Conservation (phyloP, 2,888 invertebrate genomes). For the Mesodorylaimus sp. region DNA sequence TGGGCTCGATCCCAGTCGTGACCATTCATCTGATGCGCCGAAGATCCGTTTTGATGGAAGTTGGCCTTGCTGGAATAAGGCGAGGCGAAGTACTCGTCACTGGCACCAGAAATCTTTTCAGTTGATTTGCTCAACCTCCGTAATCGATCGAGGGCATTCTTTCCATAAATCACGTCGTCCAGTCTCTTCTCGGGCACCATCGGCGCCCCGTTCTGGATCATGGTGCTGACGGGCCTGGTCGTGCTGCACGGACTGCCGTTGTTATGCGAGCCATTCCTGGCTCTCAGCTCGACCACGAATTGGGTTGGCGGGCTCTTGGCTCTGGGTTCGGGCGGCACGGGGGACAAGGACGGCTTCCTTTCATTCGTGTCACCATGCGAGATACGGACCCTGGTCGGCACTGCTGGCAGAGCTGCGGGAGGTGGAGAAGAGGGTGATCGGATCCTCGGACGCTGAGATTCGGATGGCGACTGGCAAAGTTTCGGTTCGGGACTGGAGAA, state of each 20-base stretch:
- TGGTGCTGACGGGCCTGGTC: not conserved
- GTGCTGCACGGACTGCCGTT: not conserved
- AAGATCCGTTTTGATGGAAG: not conserved
- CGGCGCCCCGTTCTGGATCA: not conserved
- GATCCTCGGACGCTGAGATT: too few relatives aligned
- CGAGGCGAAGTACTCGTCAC: not conserved
- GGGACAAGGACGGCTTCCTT: not conserved
- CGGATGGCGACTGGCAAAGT: not conserved
- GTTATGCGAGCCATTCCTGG: not conserved
- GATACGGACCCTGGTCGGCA: not conserved
- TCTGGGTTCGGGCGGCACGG: not conserved
- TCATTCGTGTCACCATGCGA: not conserved
- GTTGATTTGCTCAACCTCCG: slow-evolving; percentile 8
- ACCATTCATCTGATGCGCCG: not conserved
- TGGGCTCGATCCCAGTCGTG: too few relatives aligned
- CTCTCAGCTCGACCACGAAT: not conserved
- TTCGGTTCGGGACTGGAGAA: not conserved
- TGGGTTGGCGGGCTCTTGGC: not conserved
- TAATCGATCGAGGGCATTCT: not conserved
- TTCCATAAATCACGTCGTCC: slow-evolving; percentile 5
- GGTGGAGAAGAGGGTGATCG: too few relatives aligned
- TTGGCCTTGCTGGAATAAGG: not conserved
- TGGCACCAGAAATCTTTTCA: slow-evolving; percentile 6
- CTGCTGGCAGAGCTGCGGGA: too few relatives aligned
- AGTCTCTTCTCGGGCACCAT: not conserved